These are phyloP conservation scores for Samia ricini DNA, from an alignment of 1,140 invertebrate genomes.

Conservation along the genomic window DNA sequence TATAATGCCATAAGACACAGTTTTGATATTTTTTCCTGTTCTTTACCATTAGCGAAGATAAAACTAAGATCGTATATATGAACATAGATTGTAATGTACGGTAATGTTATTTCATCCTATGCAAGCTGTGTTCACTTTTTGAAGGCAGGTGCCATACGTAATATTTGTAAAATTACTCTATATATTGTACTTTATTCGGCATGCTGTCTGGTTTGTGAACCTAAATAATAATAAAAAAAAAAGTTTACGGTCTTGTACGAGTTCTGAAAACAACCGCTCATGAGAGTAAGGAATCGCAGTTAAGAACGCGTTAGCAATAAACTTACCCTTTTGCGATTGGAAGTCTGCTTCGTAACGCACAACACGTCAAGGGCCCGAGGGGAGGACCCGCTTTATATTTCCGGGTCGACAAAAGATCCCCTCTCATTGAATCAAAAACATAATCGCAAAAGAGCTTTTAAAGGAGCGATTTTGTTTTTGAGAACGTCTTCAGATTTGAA, in stretches of 20 bases:
- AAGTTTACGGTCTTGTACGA: neutral
- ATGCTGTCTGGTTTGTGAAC: too few species aligned
- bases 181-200: too few species aligned
- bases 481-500: slow-evolving; percentile 27
- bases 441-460: slow-evolving; percentile 44
- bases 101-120: too few species aligned
- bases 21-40: too few species aligned
- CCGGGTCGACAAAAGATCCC: slow-evolving; percentile 53
- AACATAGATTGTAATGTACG: too few species aligned
- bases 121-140: too few species aligned
- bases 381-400: slow-evolving; percentile 43
- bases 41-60: too few species aligned
- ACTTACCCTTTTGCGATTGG: slow-evolving; percentile 7
- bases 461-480: slow-evolving; percentile 38
- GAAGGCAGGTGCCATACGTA: too few species aligned
- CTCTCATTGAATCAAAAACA: slow-evolving; percentile 60
- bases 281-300: slow-evolving; percentile 8
- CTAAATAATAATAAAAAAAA: too few species aligned
- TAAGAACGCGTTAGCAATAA: slow-evolving; percentile 14
- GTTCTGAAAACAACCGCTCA: slow-evolving; percentile 10
- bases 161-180: too few species aligned
- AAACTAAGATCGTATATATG: too few species aligned
- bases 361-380: slow-evolving; percentile 13
- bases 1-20: too few species aligned
- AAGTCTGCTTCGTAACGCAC: neutral